Evolutionary conservation across 1,140 invertebrate genomes (phyloP).

Genomic region (Belonocnema kinseyi): DNA sequence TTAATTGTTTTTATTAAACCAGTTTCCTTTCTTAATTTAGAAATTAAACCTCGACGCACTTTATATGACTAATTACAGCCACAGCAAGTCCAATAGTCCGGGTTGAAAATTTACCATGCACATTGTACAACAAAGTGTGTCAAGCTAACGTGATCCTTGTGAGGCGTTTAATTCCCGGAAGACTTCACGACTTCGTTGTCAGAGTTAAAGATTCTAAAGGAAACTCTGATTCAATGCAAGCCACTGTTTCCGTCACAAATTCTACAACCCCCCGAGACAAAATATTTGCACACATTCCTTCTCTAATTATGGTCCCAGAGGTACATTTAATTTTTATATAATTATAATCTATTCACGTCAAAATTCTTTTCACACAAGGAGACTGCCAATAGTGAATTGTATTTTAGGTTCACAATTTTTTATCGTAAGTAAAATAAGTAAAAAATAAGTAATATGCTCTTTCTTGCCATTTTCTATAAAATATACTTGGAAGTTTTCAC

Average conservation of each 20-base stretch:
- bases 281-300: slow-evolving; percentile 90
- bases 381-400: no score
- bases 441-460: no score
- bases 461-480: no score
- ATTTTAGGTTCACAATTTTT: no score
- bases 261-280: slow-evolving; percentile 85
- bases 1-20: not conserved
- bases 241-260: slow-evolving; percentile 89
- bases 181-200: slow-evolving; percentile 88
- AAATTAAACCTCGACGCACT: not conserved
- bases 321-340: slow-evolving; percentile 70
- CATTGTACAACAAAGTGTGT: slow-evolving; percentile 87
- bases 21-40: not conserved
- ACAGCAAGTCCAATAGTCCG: slow-evolving; percentile 83
- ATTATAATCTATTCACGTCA: not conserved
- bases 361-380: no score
- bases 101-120: slow-evolving; percentile 87
- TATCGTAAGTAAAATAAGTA: no score
- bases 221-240: slow-evolving; percentile 84
- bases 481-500: no score
- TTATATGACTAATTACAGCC: slow-evolving; percentile 67
- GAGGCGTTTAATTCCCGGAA: slow-evolving; percentile 82
- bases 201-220: slow-evolving; percentile 87
- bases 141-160: slow-evolving; percentile 89
- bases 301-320: slow-evolving; percentile 87